These are phyloP conservation scores for Euphydryas editha DNA, from an alignment of 2,888 invertebrate genomes.

Conservation along the genomic window DNA sequence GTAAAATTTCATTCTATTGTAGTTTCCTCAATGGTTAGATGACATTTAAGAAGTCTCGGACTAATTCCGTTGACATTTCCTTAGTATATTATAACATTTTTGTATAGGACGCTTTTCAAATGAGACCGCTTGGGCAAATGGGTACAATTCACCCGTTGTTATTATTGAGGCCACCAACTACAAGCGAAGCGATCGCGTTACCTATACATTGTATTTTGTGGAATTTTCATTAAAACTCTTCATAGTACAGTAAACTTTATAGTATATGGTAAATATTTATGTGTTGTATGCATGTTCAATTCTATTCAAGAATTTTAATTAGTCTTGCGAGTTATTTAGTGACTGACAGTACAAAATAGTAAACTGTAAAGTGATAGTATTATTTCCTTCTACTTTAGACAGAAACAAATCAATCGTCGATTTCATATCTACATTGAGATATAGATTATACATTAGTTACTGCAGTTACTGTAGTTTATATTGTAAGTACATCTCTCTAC, in stretches of 20 bases:
- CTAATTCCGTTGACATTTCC: constrained; percentile 35
- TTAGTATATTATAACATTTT: neutral
- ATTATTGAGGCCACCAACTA: neutral
- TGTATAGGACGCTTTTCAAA: neutral
- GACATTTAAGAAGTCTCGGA: constrained; percentile 33
- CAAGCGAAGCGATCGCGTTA: neutral
- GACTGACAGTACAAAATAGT: no score
- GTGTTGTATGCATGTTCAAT: no score
- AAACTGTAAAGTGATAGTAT: no score
- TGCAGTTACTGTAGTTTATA: no score
- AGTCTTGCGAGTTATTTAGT: no score
- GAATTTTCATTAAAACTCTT: neutral
- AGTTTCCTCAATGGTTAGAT: constrained; percentile 10
- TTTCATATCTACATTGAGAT: no score
- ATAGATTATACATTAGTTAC: no score
- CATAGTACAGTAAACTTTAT: neutral
- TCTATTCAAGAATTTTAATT: no score
- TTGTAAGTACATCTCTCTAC: no score
- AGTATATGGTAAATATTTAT: neutral
- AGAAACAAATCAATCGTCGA: no score
- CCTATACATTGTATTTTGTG: neutral
- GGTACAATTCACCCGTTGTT: neutral
- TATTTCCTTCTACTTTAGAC: no score
- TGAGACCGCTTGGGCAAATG: neutral
- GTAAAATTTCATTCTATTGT: neutral